Evolutionary conservation across 2,113 vertebrate species (phyloP).

Genomic region (Callocephalon fimbriatum): DNA sequence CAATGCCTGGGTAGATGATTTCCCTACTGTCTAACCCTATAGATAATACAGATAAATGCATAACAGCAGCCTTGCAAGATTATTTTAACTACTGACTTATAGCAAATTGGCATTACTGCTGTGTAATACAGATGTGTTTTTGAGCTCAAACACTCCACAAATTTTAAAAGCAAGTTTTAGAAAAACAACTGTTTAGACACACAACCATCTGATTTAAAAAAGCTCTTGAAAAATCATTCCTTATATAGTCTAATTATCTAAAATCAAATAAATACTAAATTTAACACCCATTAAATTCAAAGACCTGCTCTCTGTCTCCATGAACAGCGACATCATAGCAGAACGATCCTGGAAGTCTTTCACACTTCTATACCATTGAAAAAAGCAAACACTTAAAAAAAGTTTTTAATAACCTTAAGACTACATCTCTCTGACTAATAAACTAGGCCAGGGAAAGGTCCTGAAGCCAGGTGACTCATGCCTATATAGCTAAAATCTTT

Average conservation of each 20-base stretch:
- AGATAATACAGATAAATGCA: not conserved
- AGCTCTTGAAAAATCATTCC: not conserved
- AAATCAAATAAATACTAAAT: not conserved
- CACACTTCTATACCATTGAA: not conserved
- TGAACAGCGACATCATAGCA: not conserved
- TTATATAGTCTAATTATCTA: not conserved
- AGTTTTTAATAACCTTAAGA: not conserved
- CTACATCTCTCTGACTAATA: not conserved
- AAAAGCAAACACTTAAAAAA: not conserved
- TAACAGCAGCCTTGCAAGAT: not conserved
- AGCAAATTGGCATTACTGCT: not conserved
- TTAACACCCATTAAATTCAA: not conserved
- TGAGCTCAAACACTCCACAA: not conserved
- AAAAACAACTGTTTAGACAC: not conserved
- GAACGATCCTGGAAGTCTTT: not conserved
- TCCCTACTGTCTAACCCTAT: not conserved
- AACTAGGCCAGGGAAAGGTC: not conserved
- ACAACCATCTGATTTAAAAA: not conserved
- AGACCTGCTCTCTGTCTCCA: not conserved
- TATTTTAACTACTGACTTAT: not conserved
- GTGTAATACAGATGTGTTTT: not conserved
- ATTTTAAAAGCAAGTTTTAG: not conserved
- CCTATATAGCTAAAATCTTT: not conserved
- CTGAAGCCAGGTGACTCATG: not conserved
- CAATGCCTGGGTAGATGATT: not conserved